Evolutionary conservation across 2,797 vertebrate species (phyloP), one percentile per base, ranked within the genome.

Genomic region (Eospalax fontanierii): DNA sequence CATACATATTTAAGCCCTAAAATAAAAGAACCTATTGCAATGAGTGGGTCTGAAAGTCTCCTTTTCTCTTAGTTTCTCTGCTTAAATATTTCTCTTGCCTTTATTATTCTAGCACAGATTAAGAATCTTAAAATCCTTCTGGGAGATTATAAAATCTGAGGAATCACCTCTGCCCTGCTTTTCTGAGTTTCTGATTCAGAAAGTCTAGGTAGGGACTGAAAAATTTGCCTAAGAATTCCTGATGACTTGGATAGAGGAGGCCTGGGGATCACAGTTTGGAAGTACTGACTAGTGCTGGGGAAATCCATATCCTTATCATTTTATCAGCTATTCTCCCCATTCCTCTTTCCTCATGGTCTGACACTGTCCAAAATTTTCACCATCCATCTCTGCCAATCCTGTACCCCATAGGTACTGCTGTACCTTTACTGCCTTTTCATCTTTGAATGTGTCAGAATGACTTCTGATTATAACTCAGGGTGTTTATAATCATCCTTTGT

Each of bases 1-100:
- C 73, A 91, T 83, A 84, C 24, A 70, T 33, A 92, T 35, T 66
- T 75, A 87, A 90, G 26, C 82, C 30, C 65, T 95, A 81, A 92
- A 90, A 73, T 71, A 87, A 93, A 80, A 88, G 73, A 94, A 73
- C 1, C 40, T 68, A 87, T 4, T 70, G 2, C 16, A n/a, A n/a
- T n/a, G n/a, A 83, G 28, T 9, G 50, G 35, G 54, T 66, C 38
- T 4, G 21, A 35, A 38, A 61, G 19, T 81, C 28, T 83, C 35
- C n/a, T 92, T 95, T 95, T 35, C 28, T 89, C 26, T 11, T 86
- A 43, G 74, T 80, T 70, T 68, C 8, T 6, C 24, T 54, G 73
- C 35, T 82, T 71, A 92, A 88, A 79, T 40, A 89, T 10, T 63
- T 89, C 19, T 35, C 19, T 65, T 90, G 35, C 19, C 50, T 90